These are phyloP conservation scores for Nudaria mundana DNA, from an alignment of 2,888 invertebrate species.

Conservation along the genomic window DNA sequence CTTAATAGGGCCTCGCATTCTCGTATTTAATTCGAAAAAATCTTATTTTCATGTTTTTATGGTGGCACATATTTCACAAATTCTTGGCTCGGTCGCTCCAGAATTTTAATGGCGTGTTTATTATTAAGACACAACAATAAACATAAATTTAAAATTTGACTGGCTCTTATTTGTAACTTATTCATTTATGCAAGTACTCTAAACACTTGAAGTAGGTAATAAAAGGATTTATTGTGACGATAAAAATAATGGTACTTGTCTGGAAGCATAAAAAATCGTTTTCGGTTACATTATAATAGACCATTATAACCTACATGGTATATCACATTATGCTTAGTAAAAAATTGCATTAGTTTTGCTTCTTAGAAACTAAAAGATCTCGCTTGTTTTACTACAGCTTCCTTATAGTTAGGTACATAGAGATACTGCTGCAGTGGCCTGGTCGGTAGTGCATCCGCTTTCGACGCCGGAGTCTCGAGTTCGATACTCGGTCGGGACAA, in stretches of 20 bases:
- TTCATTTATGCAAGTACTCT: slow-evolving; percentile 15
- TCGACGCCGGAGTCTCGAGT: too few relatives aligned
- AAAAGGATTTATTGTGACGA: slow-evolving; percentile 7
- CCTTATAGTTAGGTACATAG: too few relatives aligned
- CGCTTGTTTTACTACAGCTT: too few relatives aligned
- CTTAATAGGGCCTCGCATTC: slow-evolving; percentile 26
- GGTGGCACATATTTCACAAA: slow-evolving; percentile 25
- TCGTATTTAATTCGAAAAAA: slow-evolving; percentile 27
- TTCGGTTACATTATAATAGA: too few relatives aligned
- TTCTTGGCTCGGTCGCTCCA: slow-evolving; percentile 14
- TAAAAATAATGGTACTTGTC: slow-evolving; percentile 8
- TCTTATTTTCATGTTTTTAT: slow-evolving; percentile 26
- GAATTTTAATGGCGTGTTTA: slow-evolving; percentile 32
- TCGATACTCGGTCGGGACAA: too few relatives aligned
- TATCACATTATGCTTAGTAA: too few relatives aligned
- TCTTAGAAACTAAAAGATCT: too few relatives aligned
- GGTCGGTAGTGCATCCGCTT: too few relatives aligned
- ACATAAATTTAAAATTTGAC: slow-evolving; percentile 23
- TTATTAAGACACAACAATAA: slow-evolving; percentile 28
- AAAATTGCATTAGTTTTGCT: too few relatives aligned
- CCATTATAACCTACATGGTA: too few relatives aligned
- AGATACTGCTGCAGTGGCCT: too few relatives aligned
- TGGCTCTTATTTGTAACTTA: slow-evolving; percentile 18
- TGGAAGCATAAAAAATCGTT: too few relatives aligned
- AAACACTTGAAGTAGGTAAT: slow-evolving; percentile 5